Base-by-base conservation (phyloP, 1,140 invertebrate genomes). In the Drosophila nebulosa region DNA sequence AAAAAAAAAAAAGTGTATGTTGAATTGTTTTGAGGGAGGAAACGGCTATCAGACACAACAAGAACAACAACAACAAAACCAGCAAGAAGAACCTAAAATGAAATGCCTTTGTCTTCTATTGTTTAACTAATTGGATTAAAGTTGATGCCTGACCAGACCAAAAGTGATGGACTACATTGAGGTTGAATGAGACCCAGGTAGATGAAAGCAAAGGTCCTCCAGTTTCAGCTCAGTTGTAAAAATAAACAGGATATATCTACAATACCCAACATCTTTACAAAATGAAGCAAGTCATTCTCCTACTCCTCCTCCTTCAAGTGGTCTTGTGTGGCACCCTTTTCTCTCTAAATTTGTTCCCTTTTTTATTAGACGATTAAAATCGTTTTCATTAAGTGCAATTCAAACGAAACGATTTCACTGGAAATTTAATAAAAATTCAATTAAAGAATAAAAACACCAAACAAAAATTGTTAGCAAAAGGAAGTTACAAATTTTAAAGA, bases 41-140 rank as follows among this genome's bases (percentile, higher is more conserved):
- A 21, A 7, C 0, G 39, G 9, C 39, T 16, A 3, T 46, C 12
- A 21, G 42, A 22, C 22, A 22, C 22, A 30, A 30, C n/a, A 59
- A 21, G 1, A n/a, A 42, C 39, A 21, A 21, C 39, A 46, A 58
- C 35, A 39, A 39, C 14, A 39, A 39, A n/a, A 39, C 18, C 60
- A 61, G 46, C 57, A 52, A 26, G 21, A 64, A 56, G 51, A 36
- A 24, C 63, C 42, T 4, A 52, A 52, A 36, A 68, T 50, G 55
- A 22, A 36, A 56, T 9, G 36, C 70, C 64, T 59, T 21, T 22
- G 21, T 50, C 36, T 46, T 46, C 39, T 52, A 73, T 81, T 81
- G 78, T 81, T 67, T 74, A 77, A 81, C 78, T 81, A 81, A 81
- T 81, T 81, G 78, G 78, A 81, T 81, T 81, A 81, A 56, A 66